phyloP scores from a whole-genome alignment of 2,888 invertebrate species.

The Ctenicera cuprea region DNA sequence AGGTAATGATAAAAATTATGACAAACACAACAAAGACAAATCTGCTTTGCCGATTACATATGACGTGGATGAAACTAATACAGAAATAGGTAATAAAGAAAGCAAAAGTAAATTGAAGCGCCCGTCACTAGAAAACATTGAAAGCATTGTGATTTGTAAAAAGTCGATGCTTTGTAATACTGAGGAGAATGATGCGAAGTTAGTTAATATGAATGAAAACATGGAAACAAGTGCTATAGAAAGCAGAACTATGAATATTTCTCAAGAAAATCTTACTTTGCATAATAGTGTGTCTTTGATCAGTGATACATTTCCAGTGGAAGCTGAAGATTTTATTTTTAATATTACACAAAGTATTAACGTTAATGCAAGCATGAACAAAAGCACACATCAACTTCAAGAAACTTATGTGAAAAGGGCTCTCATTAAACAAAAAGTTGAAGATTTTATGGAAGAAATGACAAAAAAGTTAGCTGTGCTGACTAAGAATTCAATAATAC shows the following conservation, averaged over 20 bases:
- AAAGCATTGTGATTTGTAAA: not conserved
- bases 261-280: conserved; percentile 33
- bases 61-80: not conserved
- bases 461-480: not conserved
- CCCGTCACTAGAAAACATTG: not conserved
- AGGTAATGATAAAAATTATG: too few relatives aligned
- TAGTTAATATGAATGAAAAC: not conserved
- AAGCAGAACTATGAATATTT: conserved; percentile 26
- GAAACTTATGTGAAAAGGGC: not conserved
- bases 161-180: not conserved
- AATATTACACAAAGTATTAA: not conserved
- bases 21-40: not conserved
- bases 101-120: not conserved
- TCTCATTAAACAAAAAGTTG: too few relatives aligned
- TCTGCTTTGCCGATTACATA: not conserved
- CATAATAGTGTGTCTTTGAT: not conserved
- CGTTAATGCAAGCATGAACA: not conserved
- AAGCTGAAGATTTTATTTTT: not conserved
- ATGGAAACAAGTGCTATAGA: not conserved
- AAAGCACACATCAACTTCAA: too few relatives aligned
- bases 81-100: not conserved
- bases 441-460: not conserved
- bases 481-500: not conserved
- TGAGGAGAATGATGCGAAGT: not conserved
- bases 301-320: not conserved